Base-by-base conservation (phyloP, 1,140 invertebrate species). In the Eumaeus atala region DNA sequence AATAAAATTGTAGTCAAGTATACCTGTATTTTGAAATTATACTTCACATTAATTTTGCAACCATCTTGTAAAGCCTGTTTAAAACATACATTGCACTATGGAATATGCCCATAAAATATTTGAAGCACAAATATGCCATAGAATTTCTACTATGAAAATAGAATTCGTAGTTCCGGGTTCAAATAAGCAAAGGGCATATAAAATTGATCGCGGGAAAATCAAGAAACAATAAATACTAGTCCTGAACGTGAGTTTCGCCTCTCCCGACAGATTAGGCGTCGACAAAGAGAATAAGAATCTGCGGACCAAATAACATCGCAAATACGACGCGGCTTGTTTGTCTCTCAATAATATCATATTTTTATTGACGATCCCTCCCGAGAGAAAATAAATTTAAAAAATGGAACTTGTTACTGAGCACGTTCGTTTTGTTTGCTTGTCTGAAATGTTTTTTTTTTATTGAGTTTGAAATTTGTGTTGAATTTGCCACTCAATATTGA, bases 311-410 rank as follows among this genome's bases (percentile, higher is more conserved):
- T 28, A 28, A 3, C 21, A 28, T 28, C 21, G 16, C 40, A 44
- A 44, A 44, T 44, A 44, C 40, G 17, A 9, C 40, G 40, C n/a
- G 21, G 21, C 21, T 28, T 44, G 17, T 44, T 44, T 44, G 40
- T 44, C 40, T 28, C 21, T 28, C 40, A 44, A 44, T 44, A 44
- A 44, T 44, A 44, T 44, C 40, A 44, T 44, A 44, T 44, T 44
- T 44, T 44, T 44, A 44, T 44, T 44, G 40, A 44, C 35, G 9
- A 37, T 9, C n/a, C 35, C 40, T 44, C 40, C 14, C 11, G n/a
- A n/a, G 21, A 28, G 21, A 16, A 14, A 16, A 44, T 44, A 44
- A 44, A 44, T 28, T 28, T 28, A 2, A 28, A 28, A 28, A 28
- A 28, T 28, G 21, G 21, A 44, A 44, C 40, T 44, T 16, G 8